Evolutionary conservation across 2,113 vertebrate species (phyloP).

Genomic region (Nesogale talazaci): DNA sequence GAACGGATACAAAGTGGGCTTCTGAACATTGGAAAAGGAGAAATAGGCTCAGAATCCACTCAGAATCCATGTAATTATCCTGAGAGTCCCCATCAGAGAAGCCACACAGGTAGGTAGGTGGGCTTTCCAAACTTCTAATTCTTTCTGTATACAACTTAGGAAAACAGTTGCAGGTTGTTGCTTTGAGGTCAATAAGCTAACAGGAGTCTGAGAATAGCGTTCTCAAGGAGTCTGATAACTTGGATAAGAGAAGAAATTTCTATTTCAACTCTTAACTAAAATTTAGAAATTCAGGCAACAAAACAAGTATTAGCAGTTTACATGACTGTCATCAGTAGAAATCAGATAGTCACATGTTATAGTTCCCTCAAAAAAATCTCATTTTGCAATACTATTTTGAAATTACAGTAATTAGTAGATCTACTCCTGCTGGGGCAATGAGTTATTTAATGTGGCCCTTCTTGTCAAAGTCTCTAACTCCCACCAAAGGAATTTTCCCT

Average conservation of each 20-base stretch:
- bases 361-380: neutral
- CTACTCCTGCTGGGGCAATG: too few species aligned
- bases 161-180: neutral
- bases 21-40: slow-evolving; percentile 16
- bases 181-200: neutral
- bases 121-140: neutral
- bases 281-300: neutral
- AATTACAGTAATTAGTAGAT: neutral
- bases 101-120: neutral
- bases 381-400: neutral
- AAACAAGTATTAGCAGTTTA: neutral
- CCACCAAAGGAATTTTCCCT: too few species aligned
- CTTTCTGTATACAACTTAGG: neutral
- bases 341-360: neutral
- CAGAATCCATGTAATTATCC: neutral
- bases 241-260: neutral
- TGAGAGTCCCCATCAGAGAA: neutral
- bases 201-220: neutral
- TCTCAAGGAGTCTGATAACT: slow-evolving; percentile 9
- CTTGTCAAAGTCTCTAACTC: too few species aligned
- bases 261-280: slow-evolving; percentile 6
- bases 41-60: neutral
- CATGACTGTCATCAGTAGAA: neutral
- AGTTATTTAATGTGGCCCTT: too few species aligned
- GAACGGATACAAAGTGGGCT: neutral